Conservation (phyloP, 2,797 vertebrate genomes). For the Corythornis leucogaster region DNA sequence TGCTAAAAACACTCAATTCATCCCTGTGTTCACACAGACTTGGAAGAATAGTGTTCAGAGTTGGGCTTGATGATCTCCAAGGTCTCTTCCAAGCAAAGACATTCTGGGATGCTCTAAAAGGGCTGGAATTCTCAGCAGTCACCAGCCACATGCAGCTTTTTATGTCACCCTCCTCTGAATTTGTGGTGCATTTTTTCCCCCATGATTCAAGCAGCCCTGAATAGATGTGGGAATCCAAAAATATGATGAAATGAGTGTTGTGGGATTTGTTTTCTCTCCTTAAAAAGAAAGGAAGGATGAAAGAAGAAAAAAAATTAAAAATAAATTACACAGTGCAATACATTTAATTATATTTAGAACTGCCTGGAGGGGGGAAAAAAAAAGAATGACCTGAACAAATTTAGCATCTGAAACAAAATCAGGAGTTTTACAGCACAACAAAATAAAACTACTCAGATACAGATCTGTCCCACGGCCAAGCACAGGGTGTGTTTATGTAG, state of each 20-base stretch:
- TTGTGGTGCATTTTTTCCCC: not conserved
- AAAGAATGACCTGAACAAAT: not conserved
- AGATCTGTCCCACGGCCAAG: not conserved
- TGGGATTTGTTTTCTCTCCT: constrained; percentile 29
- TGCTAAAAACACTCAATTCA: not conserved
- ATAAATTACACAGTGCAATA: not conserved
- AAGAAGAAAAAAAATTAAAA: not conserved
- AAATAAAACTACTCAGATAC: not conserved
- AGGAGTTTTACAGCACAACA: not conserved
- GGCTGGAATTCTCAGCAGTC: not conserved
- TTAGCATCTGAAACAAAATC: not conserved
- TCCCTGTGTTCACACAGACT: not conserved
- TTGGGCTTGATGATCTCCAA: too few relatives aligned
- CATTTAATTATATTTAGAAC: not conserved
- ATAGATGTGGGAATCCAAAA: constrained; percentile 52
- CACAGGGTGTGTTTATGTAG: not conserved
- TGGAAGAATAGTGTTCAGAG: too few relatives aligned
- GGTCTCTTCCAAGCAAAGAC: too few relatives aligned
- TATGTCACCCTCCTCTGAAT: not conserved
- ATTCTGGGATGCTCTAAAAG: not conserved
- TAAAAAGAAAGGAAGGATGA: constrained; percentile 12
- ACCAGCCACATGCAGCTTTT: not conserved
- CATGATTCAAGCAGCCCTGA: not conserved
- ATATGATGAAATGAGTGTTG: not conserved
- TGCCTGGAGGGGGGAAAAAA: not conserved